These are phyloP conservation scores for Psilopogon haemacephalus DNA, from an alignment of 2,113 vertebrate species.

Conservation along the genomic window DNA sequence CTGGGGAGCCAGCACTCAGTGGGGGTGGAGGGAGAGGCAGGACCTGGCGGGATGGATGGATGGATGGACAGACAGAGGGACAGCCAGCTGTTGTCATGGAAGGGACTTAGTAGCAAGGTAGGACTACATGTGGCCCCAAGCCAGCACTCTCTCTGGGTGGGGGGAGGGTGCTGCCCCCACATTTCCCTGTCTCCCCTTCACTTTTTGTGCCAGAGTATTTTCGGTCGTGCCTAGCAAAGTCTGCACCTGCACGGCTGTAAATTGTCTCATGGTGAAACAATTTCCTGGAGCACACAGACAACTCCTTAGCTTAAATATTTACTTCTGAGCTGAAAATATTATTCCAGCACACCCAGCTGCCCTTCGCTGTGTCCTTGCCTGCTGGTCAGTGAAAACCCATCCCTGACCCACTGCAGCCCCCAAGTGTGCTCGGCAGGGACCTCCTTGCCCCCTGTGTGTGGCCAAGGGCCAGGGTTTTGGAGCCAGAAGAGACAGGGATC, in stretches of 20 bases:
- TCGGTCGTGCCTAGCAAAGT: not conserved
- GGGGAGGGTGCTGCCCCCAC: not conserved
- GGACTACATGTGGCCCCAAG: accelerated
- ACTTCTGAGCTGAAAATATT: not conserved
- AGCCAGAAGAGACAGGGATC: not conserved
- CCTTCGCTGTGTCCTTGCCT: not conserved
- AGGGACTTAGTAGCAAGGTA: not conserved
- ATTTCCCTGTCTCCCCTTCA: accelerated
- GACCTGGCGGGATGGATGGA: not conserved
- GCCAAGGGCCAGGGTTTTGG: not conserved
- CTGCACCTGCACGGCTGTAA: not conserved
- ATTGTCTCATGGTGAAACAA: accelerated
- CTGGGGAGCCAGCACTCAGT: accelerated
- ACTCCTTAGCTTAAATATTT: not conserved
- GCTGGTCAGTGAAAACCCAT: not conserved
- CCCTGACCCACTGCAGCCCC: not conserved
- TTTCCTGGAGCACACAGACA: accelerated
- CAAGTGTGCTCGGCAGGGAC: not conserved
- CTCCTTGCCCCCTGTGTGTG: accelerated
- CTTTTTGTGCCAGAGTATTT: accelerated
- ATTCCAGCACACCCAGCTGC: not conserved
- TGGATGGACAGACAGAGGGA: not conserved
- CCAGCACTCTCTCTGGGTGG: accelerated
- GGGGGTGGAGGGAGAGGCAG: not conserved
- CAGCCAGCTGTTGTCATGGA: not conserved